Evolutionary conservation across 2,888 invertebrate species (phyloP), one percentile per base, ranked within the genome.

Genomic region (Abscondita cerata): DNA sequence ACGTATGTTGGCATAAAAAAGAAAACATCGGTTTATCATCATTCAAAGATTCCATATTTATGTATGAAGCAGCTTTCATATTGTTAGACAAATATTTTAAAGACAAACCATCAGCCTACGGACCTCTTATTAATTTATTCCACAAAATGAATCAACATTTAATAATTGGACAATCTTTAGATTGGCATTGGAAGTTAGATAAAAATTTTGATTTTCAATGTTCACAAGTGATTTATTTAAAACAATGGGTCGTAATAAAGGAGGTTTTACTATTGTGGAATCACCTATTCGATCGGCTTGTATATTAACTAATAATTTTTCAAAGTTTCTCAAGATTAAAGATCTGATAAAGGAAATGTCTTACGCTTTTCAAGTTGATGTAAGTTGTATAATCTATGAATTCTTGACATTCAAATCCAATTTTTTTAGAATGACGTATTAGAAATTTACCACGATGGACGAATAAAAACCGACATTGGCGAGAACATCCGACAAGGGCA

Each of bases 1-100:
- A 41, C 13, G 16, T 41, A 8, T 16, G 15, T 41, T 41, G 41
- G 41, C 16, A 41, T 41, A 41, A 41, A 41, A 41, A n/a, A 16
- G 15, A 13, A 12, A 41, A 41, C 13, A 8, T 41, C 15, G 41
- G 41, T 15, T 16, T 41, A 2, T 13, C 12, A 1, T 13, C 15
- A 8, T 15, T 41, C 8, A 41, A 13, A 9, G 41, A 41, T 41
- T 13, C 13, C 4, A 8, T 41, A 15, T 8, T 12, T 6, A 6
- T 41, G n/a, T 41, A 41, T 13, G 41, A 41, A 16, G 16, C 15
- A 4, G 41, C 41, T 6, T 41, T 13, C 15, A 6, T 16, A 16
- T 16, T 41, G 1, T 15, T 41, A 8, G 15, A 41, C n/a, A 41
- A 12, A 12, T 41, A 41, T 16, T 41, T 41, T 16, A 15, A 13